phyloP scores from a whole-genome alignment of 2,888 invertebrate species.

The Drosophila aldrichi region DNA sequence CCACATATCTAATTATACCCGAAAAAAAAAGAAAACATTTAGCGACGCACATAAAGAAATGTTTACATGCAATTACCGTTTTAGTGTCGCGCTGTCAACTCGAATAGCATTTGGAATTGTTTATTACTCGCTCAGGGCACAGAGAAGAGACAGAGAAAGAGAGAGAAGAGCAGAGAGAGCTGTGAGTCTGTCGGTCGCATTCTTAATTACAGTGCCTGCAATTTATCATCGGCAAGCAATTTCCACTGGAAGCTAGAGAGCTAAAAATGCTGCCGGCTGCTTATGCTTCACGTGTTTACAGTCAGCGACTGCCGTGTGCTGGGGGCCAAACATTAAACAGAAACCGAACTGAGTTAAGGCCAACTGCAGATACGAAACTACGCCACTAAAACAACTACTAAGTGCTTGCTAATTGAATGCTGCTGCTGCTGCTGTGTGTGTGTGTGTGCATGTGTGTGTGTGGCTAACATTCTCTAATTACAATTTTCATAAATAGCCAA shows the following conservation, averaged over 20 bases:
- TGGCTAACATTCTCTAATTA: conserved; percentile 1
- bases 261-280: conserved; percentile 50
- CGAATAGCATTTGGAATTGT: conserved; percentile 66
- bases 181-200: conserved; percentile 34
- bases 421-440: conserved; percentile 6
- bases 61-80: conserved; percentile 78
- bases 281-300: conserved; percentile 57
- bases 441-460: not conserved
- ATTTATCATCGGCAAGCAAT: conserved; percentile 70
- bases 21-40: conserved; percentile 11
- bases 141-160: not conserved
- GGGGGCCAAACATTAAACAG: conserved; percentile 41
- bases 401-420: conserved; percentile 59
- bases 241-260: conserved; percentile 50
- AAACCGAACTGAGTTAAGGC: conserved; percentile 16
- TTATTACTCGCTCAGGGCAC: conserved; percentile 57
- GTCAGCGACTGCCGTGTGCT: conserved; percentile 20
- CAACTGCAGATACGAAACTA: conserved; percentile 10
- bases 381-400: conserved; percentile 23
- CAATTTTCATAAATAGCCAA: not conserved
- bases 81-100: conserved; percentile 73
- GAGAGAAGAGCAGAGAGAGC: not conserved
- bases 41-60: conserved; percentile 51
- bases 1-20: conserved; percentile 41
- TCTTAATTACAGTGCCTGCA: conserved; percentile 70